Evolutionary conservation across 2,113 vertebrate species (phyloP), one percentile per base, ranked within the genome.

Genomic region (Amphiprion ocellaris): DNA sequence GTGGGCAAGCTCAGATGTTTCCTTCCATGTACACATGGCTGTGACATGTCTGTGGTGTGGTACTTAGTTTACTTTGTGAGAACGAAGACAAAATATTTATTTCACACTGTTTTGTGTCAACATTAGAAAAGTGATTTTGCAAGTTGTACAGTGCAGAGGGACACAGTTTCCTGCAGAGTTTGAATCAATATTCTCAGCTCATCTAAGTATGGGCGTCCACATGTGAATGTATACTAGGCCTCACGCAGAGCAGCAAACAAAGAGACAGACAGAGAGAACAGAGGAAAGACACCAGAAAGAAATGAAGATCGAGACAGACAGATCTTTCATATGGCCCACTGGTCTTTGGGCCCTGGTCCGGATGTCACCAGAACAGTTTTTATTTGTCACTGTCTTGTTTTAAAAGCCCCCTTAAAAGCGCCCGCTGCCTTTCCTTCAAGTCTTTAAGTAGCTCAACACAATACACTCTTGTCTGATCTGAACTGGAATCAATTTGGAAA

Each of bases 401-500:
- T 88, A 88, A 92, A 86, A 90, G 82, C 79, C 76, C 84, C 69
- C 85, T 87, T 90, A 91, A 93, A 90, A 93, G 90, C 26, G 69
- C 72, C 70, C 49, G 67, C 78, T 47, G 50, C 69, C 78, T 76
- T 82, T 82, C 56, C 81, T 52, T 70, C 17, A 64, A 89, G 71
- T 87, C 82, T 82, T 87, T 89, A 93, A 93, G 86, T 89, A 89
- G 83, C 86, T 87, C 80, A 90, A 93, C 81, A 94, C 93, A 93
- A 93, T 90, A 88, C 70, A 62, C 84, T 91, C 89, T 94, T 95
- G 92, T 94, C 90, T 87, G 73, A 79, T 90, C 76, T 46, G 65
- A 90, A 91, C 91, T 92, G 89, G 89, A 94, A 94, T 94, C 92
- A 91, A 90, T 94, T 94, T 92, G 82, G 85, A 93, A 94, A 93